Conservation (phyloP, 92 coral and sea anemone genomes). For the Porites evermanni region DNA sequence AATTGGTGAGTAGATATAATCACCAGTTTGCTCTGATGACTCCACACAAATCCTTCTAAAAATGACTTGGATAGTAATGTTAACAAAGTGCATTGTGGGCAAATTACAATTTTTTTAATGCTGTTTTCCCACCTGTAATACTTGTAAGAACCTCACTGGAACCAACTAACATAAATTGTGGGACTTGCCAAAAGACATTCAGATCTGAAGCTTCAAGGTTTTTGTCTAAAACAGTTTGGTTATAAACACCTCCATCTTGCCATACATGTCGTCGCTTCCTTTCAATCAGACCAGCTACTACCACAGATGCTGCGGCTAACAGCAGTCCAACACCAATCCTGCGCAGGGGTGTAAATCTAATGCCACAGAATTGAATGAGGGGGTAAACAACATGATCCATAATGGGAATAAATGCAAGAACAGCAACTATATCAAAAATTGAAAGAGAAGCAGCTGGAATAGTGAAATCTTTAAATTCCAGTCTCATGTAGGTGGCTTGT, state of each 20-base stretch:
- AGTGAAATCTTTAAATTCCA: constrained; percentile 36
- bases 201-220: constrained; percentile 51
- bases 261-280: constrained; percentile 34
- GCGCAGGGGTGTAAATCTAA: constrained; percentile 70
- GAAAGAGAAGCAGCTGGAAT: constrained; percentile 61
- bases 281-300: constrained; percentile 73
- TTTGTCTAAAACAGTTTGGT: constrained; percentile 29
- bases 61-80: too few species aligned
- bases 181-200: constrained; percentile 81
- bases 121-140: constrained; percentile 70
- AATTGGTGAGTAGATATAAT: too few species aligned
- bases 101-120: too few species aligned
- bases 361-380: constrained; percentile 45
- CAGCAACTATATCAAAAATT: constrained; percentile 54
- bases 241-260: background rate
- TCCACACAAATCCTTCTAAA: too few species aligned
- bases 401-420: constrained; percentile 64
- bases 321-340: constrained; percentile 83
- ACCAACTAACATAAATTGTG: constrained; percentile 89
- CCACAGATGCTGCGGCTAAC: constrained; percentile 62
- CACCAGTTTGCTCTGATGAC: too few species aligned
- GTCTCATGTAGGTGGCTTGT: constrained; percentile 90
- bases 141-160: constrained; percentile 86
- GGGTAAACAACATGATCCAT: constrained; percentile 75
- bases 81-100: too few species aligned